phyloP scores from a whole-genome alignment of 2,888 invertebrate species.

The Pristionchus maxplancki region DNA sequence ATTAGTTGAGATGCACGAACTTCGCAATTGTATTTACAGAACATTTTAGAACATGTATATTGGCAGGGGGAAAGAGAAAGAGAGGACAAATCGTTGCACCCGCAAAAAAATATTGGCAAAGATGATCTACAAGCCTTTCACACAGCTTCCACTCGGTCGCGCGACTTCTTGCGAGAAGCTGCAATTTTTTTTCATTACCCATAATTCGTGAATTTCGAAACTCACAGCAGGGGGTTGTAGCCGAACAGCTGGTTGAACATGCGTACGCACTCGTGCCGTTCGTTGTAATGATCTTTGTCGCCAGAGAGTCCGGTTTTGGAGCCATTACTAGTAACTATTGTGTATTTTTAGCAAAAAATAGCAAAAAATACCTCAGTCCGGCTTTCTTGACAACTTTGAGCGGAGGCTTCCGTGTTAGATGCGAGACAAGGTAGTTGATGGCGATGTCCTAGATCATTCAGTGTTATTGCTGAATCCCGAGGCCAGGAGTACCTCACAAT shows the following conservation, averaged over 20 bases:
- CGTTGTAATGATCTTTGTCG: conserved; percentile 81
- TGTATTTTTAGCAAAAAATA: not conserved
- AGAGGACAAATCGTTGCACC: no score
- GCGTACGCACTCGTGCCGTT: conserved; percentile 96
- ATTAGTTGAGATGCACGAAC: no score
- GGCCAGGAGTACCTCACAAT: conserved; percentile 85
- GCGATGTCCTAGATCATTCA: conserved; percentile 90
- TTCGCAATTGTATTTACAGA: no score
- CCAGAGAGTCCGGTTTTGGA: not conserved
- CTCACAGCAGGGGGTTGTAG: conserved; percentile 94
- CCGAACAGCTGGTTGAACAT: conserved; percentile 92
- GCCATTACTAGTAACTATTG: not conserved
- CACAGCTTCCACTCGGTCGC: not conserved
- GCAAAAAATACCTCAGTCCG: conserved; percentile 55
- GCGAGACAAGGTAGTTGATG: conserved; percentile 98
- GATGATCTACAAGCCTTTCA: not conserved
- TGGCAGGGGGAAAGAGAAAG: no score
- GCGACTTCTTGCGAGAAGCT: not conserved
- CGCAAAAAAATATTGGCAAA: no score
- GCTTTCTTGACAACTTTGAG: conserved; percentile 85
- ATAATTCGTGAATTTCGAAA: conserved; percentile 82
- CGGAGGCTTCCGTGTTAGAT: conserved; percentile 95
- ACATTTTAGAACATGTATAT: no score
- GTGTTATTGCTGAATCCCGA: no score
- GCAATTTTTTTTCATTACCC: not conserved